These are phyloP conservation scores for Trachythela sp. DNA, from an alignment of 64 coral and sea anemone species.

Conservation along the genomic window DNA sequence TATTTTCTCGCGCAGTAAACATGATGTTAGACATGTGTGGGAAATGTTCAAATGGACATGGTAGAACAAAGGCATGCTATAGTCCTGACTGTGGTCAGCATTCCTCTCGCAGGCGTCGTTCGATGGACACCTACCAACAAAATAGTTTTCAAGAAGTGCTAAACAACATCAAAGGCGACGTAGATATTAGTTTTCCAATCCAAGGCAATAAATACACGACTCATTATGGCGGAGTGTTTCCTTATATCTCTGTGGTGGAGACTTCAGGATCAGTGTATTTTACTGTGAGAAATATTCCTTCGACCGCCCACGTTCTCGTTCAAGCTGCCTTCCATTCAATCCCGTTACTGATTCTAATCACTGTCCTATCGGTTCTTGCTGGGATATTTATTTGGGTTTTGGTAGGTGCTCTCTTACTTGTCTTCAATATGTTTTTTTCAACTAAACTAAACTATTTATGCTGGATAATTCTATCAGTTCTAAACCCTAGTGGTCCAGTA, in stretches of 20 bases:
- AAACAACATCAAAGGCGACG: slow-evolving; percentile 45
- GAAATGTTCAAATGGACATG: neutral
- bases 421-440: neutral
- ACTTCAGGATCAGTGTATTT: slow-evolving; percentile 53
- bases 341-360: slow-evolving; percentile 34
- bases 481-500: too few species aligned
- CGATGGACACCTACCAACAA: slow-evolving; percentile 1
- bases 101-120: neutral
- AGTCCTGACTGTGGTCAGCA: neutral
- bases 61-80: slow-evolving; percentile 22
- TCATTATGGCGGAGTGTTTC: neutral
- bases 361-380: slow-evolving; percentile 26
- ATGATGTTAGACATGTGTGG: slow-evolving; percentile 12
- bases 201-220: slow-evolving; percentile 48
- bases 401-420: slow-evolving; percentile 16
- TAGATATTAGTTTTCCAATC: slow-evolving; percentile 62
- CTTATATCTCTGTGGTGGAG: slow-evolving; percentile 51
- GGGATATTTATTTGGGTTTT: slow-evolving; percentile 59
- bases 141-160: neutral
- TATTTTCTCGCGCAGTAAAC: slow-evolving; percentile 13
- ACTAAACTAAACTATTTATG: too few species aligned
- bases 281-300: neutral
- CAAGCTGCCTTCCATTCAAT: neutral
- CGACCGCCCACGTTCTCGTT: neutral
- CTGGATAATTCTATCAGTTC: too few species aligned